Percentiles rank a stretch among this genome's conserved stretches.
These are phyloP conservation scores for Ailuropoda melanoleuca DNA, from an alignment of 2,113 vertebrate species.

Conservation along the genomic window DNA sequence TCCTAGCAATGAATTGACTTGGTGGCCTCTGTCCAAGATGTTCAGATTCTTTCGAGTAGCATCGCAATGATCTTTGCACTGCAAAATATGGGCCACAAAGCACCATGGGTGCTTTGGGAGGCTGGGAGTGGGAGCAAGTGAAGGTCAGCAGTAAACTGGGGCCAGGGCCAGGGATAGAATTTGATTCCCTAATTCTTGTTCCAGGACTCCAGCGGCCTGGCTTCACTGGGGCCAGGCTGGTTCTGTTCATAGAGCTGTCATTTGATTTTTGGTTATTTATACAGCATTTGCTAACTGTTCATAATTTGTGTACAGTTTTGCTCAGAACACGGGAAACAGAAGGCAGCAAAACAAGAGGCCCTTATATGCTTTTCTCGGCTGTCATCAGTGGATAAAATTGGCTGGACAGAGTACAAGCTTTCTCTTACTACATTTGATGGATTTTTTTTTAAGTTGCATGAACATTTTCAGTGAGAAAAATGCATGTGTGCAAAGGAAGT, in stretches of 20 bases:
- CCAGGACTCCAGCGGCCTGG: not conserved
- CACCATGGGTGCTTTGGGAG: not conserved
- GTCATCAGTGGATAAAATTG: constrained; percentile 4
- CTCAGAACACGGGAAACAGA: constrained; percentile 12
- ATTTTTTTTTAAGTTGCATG: not conserved
- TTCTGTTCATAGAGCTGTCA: constrained; percentile 1
- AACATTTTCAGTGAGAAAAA: constrained; percentile 34
- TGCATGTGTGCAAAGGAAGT: not conserved
- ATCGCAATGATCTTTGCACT: not conserved
- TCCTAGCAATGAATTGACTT: not conserved
- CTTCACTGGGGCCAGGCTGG: not conserved
- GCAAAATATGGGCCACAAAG: not conserved
- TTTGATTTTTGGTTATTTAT: constrained; percentile 38
- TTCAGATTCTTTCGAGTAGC: not conserved
- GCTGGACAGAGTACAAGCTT: not conserved
- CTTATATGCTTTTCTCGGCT: not conserved
- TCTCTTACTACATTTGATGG: not conserved
- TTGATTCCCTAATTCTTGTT: constrained; percentile 3
- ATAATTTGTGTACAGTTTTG: constrained; percentile 32
- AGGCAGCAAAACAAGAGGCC: not conserved
- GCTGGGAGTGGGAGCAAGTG: not conserved
- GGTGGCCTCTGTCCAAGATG: not conserved
- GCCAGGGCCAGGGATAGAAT: not conserved
- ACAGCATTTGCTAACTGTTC: constrained; percentile 36
- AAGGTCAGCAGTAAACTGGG: constrained; percentile 14